Conservation (phyloP, 1,140 invertebrate genomes). For the Euborellia annulipes region DNA sequence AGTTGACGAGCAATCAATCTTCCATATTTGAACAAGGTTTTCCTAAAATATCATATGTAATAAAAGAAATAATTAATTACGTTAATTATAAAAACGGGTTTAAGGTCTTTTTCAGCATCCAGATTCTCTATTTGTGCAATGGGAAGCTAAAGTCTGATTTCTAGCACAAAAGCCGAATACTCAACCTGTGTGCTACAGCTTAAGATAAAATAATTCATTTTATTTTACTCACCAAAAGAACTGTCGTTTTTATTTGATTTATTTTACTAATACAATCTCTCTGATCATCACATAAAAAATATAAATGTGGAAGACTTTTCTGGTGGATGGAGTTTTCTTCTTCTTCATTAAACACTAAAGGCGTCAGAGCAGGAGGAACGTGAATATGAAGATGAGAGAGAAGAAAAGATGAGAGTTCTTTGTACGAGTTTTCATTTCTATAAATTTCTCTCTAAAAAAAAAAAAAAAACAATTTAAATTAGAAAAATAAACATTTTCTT, state of each 20-base stretch:
- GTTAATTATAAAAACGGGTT: too few species aligned
- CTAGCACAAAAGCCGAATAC: too few species aligned
- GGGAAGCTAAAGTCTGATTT: too few species aligned
- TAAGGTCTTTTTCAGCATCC: too few species aligned
- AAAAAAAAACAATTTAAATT: constrained; percentile 3
- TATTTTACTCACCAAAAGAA: constrained; percentile 1
- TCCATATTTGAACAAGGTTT: constrained; percentile 28
- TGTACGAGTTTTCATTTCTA: constrained; percentile 6
- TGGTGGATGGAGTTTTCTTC: constrained; percentile 12
- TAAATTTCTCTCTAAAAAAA: constrained; percentile 9
- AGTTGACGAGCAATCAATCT: constrained; percentile 22
- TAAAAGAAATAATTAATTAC: too few species aligned
- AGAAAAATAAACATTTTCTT: constrained; percentile 4
- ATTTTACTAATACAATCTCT: constrained; percentile 31
- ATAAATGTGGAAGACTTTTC: constrained; percentile 18
- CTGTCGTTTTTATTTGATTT: not conserved
- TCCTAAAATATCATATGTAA: too few species aligned
- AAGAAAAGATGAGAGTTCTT: not conserved
- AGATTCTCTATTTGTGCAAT: too few species aligned
- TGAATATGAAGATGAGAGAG: not conserved
- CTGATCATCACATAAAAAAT: constrained; percentile 6
- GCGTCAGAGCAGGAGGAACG: not conserved
- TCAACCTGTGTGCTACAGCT: too few species aligned
- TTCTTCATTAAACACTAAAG: constrained; percentile 16
- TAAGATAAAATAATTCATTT: not conserved